Conservation (phyloP, 1,140 invertebrate species). For the Ceratina australensis region DNA sequence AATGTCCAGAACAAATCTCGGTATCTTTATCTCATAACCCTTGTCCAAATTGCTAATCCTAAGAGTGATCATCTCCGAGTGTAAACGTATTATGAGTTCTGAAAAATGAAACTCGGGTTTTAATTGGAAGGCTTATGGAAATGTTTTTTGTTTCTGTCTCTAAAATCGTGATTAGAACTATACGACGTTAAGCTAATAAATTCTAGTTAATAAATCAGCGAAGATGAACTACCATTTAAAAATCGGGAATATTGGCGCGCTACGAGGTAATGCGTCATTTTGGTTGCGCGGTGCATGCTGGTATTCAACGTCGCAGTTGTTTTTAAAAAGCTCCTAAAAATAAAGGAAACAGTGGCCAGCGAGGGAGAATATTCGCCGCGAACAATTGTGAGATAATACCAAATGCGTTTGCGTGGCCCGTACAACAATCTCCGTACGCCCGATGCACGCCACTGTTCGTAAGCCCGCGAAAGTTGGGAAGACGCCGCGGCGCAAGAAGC, state of each 20-base stretch:
- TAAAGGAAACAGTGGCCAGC: constrained; percentile 33
- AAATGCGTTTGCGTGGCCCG: not conserved
- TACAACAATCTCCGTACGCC: not conserved
- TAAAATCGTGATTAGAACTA: no score
- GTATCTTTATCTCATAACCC: no score
- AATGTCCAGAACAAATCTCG: no score
- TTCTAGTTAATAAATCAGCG: no score
- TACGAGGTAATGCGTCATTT: constrained; percentile 28
- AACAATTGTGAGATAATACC: not conserved
- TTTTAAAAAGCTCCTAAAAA: constrained; percentile 64
- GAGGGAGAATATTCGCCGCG: not conserved
- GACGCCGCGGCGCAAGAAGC: constrained; percentile 68
- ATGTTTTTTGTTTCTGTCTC: no score
- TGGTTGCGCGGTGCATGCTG: constrained; percentile 36
- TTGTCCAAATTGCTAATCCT: no score
- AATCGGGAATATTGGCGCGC: constrained; percentile 43
- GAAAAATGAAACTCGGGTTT: no score
- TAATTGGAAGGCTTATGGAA: no score
- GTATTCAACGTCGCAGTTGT: constrained; percentile 62
- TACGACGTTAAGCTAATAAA: no score
- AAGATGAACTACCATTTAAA: no score
- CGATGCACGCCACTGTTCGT: constrained; percentile 61
- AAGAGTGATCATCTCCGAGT: no score
- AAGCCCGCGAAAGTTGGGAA: constrained; percentile 73
- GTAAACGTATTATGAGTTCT: no score